Evolutionary conservation across 2,888 invertebrate genomes (phyloP).

Genomic region (Augiades crinisus): DNA sequence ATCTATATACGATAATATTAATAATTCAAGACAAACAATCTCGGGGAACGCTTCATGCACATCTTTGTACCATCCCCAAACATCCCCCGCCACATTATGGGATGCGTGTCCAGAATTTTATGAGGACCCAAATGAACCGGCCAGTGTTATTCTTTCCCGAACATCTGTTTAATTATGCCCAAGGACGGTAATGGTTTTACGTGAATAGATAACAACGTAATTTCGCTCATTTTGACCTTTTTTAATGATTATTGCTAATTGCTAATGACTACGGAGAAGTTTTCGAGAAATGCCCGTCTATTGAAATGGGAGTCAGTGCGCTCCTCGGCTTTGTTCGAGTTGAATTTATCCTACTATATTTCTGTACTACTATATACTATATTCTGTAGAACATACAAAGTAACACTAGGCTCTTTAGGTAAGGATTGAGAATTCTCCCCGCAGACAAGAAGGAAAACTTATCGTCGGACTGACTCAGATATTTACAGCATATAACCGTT

Average conservation of each 20-base stretch:
- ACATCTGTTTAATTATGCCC: constrained; percentile 64
- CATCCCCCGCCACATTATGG: constrained; percentile 51
- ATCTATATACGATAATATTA: too few species aligned
- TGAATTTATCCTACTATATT: too few species aligned
- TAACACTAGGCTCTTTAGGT: too few species aligned
- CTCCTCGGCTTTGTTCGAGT: too few species aligned
- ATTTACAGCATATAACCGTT: too few species aligned
- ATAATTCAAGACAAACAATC: too few species aligned
- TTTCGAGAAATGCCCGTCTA: not conserved
- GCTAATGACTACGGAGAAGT: not conserved
- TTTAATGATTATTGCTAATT: constrained; percentile 18
- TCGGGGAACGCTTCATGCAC: constrained; percentile 20
- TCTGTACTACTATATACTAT: too few species aligned
- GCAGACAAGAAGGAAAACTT: too few species aligned
- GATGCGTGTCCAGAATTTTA: constrained; percentile 68
- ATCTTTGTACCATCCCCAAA: constrained; percentile 37
- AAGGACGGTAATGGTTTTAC: constrained; percentile 45
- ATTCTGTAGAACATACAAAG: too few species aligned
- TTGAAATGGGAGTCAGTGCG: too few species aligned
- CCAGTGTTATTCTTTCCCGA: constrained; percentile 52
- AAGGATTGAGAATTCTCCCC: too few species aligned
- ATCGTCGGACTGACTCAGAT: too few species aligned
- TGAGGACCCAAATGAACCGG: constrained; percentile 56
- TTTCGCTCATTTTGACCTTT: constrained; percentile 18
- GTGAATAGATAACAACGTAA: constrained; percentile 35